Percentiles rank a stretch among this genome's conserved stretches.
Conservation (phyloP, 1,140 invertebrate species). For the Neelides sp. region DNA sequence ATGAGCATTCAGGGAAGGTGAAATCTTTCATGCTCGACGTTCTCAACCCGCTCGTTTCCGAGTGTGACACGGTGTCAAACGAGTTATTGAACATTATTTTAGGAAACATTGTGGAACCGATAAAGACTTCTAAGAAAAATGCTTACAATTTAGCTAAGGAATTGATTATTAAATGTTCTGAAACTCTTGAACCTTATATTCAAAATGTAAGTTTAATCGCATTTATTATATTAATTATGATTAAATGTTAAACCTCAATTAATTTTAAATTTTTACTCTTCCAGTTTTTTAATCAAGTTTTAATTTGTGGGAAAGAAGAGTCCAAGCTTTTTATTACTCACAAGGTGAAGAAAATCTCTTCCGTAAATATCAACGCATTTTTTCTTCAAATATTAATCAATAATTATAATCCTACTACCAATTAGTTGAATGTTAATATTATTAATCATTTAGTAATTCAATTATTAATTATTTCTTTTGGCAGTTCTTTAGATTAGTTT, state of each 20-base stretch:
- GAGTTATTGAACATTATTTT: slow-evolving; percentile 88
- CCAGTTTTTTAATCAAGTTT: slow-evolving; percentile 88
- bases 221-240: neutral
- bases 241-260: neutral
- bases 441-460: slow-evolving; percentile 34
- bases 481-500: too few relatives aligned
- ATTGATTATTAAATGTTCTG: slow-evolving; percentile 74
- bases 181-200: slow-evolving; percentile 85
- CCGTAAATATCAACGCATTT: too few relatives aligned
- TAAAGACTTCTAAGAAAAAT: slow-evolving; percentile 78
- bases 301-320: slow-evolving; percentile 82
- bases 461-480: too few relatives aligned
- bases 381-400: too few relatives aligned
- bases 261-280: slow-evolving; percentile 23
- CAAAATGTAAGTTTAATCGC: slow-evolving; percentile 54
- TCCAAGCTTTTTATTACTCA: slow-evolving; percentile 60
- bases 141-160: slow-evolving; percentile 84
- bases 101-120: slow-evolving; percentile 89
- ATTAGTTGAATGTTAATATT: slow-evolving; percentile 22
- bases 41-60: slow-evolving; percentile 79
- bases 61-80: slow-evolving; percentile 87
- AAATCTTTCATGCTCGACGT: slow-evolving; percentile 95
- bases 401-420: neutral
- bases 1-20: slow-evolving; percentile 89
- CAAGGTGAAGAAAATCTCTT: slow-evolving; percentile 52